Base-by-base conservation (phyloP, 2,888 invertebrate genomes). In the Cephus pygmeus region DNA sequence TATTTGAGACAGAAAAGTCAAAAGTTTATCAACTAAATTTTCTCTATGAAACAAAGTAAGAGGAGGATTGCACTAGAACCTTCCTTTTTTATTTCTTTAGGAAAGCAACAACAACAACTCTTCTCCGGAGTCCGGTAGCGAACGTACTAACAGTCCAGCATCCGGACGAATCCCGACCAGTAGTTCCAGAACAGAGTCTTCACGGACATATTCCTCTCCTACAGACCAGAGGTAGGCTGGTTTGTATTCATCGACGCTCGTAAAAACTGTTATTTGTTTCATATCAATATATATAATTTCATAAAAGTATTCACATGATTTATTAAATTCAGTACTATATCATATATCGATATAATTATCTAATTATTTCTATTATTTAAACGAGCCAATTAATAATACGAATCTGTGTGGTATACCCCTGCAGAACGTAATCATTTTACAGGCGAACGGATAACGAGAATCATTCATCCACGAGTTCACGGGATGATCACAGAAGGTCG, bases 391-490 rank as follows among this genome's bases (percentile, higher is more conserved):
- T 91, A 91, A 91, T 91, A 91, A 91, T 89, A 88, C 88, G 88
- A 89, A 91, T 91, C 91, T 91, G 91, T 89, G 88, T 91, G 91
- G 91, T 91, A 88, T 88, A 90, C 87, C 91, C 90, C 91, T 91
- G 91, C 91, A 91, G 91, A 91, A 90, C 90, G 89, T 91, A 91
- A 91, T 91, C 89, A 87, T 91, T 90, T 91, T 91, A 91, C 91
- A 91, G 91, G 90, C 88, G 88, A 88, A 78, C 87, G 84, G 90
- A 90, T 82, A 84, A 88, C 83, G 90, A 90, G 77, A 87, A 87
- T 79, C 85, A 88, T 78, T 81, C 89, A 76, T 83, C 88, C 76
- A 87, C 82, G 31, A 33, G 31, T 81, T 83, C 87, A 35, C 89
- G 87, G 40, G 89, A 90, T 33, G 89, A 89, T 9, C 85, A 86